Conservation (phyloP, 2,888 invertebrate genomes). For the Andrena chrysosceles region DNA sequence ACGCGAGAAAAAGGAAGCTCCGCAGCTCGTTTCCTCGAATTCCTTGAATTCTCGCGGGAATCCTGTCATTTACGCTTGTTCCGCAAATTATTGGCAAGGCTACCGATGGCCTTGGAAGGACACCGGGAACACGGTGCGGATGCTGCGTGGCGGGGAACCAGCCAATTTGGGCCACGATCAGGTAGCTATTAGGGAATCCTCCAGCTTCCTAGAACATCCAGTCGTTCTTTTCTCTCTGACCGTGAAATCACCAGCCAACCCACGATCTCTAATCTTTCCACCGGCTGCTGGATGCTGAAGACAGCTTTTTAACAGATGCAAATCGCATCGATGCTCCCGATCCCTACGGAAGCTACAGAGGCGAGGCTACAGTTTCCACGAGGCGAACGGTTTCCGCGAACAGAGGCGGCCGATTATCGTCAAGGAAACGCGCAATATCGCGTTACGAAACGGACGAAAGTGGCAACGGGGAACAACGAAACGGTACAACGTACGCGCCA, state of each 20-base stretch:
- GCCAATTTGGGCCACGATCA: conserved; percentile 40
- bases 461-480: conserved; percentile 3
- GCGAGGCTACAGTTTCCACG: not conserved
- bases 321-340: not conserved
- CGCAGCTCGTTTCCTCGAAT: not conserved
- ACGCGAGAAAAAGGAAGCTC: not conserved
- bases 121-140: conserved; percentile 8
- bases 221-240: not conserved
- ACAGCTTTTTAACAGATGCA: not conserved
- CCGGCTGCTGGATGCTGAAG: not conserved
- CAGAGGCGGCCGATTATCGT: not conserved
- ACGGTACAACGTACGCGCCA: not conserved
- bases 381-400: conserved; percentile 16
- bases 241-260: not conserved
- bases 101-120: conserved; percentile 59
- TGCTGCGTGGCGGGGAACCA: not conserved
- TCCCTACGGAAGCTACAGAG: not conserved
- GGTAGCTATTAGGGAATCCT: conserved; percentile 6
- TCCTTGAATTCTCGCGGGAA: conserved; percentile 32
- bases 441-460: not conserved
- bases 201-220: conserved; percentile 28
- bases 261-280: not conserved
- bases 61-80: conserved; percentile 52
- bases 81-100: conserved; percentile 36
- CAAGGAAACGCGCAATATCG: not conserved